Evolutionary conservation across 2,797 vertebrate genomes (phyloP).

Genomic region (Aulostomus chinensis): DNA sequence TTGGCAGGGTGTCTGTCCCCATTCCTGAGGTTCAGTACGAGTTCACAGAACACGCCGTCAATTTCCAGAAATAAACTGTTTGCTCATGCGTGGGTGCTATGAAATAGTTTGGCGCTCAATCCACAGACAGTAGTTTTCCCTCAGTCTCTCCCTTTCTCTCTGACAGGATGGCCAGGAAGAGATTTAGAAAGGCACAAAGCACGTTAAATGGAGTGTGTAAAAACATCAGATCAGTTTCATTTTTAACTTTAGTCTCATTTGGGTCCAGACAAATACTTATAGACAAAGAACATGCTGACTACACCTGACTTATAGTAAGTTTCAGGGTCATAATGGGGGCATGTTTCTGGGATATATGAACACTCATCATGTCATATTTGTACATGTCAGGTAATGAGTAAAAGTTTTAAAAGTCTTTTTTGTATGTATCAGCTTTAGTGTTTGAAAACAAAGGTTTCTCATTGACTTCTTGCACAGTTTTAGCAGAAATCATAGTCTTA

Average conservation of each 20-base stretch:
- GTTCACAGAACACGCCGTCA: slow-evolving; percentile 73
- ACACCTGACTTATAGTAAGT: too few relatives aligned
- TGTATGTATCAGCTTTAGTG: too few relatives aligned
- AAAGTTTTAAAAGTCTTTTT: too few relatives aligned
- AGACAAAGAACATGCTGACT: too few relatives aligned
- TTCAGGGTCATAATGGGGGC: too few relatives aligned
- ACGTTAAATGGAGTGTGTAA: slow-evolving; percentile 11
- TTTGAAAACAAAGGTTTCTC: too few relatives aligned
- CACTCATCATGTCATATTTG: too few relatives aligned
- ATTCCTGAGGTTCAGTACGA: slow-evolving; percentile 76
- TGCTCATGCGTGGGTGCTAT: slow-evolving; percentile 79
- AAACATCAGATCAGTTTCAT: slow-evolving; percentile 10
- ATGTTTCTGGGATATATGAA: too few relatives aligned
- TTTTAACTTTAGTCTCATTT: slow-evolving; percentile 5
- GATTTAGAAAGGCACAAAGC: slow-evolving; percentile 18
- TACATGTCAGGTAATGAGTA: too few relatives aligned
- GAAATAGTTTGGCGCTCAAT: slow-evolving; percentile 71
- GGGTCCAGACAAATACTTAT: slow-evolving; percentile 1
- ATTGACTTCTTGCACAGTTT: too few relatives aligned
- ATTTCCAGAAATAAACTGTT: slow-evolving; percentile 82
- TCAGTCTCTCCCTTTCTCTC: slow-evolving; percentile 19
- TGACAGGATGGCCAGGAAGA: slow-evolving; percentile 18
- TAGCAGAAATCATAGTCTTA: too few relatives aligned
- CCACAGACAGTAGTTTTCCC: slow-evolving; percentile 64
- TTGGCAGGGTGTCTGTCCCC: slow-evolving; percentile 68